Evolutionary conservation across 2,797 vertebrate species (phyloP), one percentile per base, ranked within the genome.

Genomic region (Dryobates pubescens): DNA sequence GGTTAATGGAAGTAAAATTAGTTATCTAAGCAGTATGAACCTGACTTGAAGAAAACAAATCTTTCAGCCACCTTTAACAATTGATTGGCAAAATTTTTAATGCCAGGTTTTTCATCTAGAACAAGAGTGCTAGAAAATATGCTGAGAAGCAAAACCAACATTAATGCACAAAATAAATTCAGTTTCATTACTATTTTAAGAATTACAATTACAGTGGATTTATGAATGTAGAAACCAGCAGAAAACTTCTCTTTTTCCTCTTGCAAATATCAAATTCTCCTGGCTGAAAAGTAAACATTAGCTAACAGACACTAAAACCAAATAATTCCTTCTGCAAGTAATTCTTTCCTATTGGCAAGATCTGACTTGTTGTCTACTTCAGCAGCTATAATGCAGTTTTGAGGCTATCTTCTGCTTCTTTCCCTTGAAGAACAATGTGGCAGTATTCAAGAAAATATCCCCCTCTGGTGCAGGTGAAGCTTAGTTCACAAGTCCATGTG

Each of bases 291-390:
- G 64, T 7, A 91, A 92, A 65, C 57, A 77, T 77, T 78, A 41
- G 51, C 53, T 80, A 63, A 67, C 18, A 86, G 82, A 57, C 2
- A 58, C 83, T 83, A 27, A 68, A 88, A 63, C 13, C 11, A 45
- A 90, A 75, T 59, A 85, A 92, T 64, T 68, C 79, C 43, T 68
- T 26, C 23, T 62, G 27, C 65, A 58, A 72, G 58, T 85, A 77
- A 85, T 85, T 82, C 30, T 91, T 91, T 94, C 76, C 79, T 69
- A 11, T 81, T 89, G 75, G 59, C 84, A 85, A 80, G 86, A 73
- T 43, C 30, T 59, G 79, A 62, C 62, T 87, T 18, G 56, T 7
- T 71, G 43, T 36, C 45, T 77, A 23, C 45, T 51, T 64, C 54
- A 82, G 72, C 54, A 59, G 22, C 19, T 68, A 29, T 14, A 87